phyloP scores from a whole-genome alignment of 2,888 invertebrate species.

The Drosophila eohydei region DNA sequence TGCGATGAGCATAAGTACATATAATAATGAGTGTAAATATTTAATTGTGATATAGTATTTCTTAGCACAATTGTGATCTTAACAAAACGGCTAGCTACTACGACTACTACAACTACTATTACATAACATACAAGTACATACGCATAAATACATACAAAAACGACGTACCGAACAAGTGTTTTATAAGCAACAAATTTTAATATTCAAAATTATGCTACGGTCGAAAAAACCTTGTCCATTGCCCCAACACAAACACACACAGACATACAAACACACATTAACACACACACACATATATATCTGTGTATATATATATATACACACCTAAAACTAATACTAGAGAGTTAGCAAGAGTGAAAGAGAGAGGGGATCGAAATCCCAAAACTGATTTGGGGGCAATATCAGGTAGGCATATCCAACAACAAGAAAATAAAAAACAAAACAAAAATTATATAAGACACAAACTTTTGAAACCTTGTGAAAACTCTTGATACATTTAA shows the following conservation, averaged over 20 bases:
- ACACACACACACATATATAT: slow-evolving; percentile 22
- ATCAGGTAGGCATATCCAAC: slow-evolving; percentile 54
- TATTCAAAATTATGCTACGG: slow-evolving; percentile 31
- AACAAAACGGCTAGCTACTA: slow-evolving; percentile 77
- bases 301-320: neutral
- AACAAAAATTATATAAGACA: slow-evolving; percentile 9
- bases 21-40: slow-evolving; percentile 74
- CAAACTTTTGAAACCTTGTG: slow-evolving; percentile 35
- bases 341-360: slow-evolving; percentile 6
- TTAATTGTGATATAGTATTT: slow-evolving; percentile 81
- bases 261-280: slow-evolving; percentile 13
- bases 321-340: slow-evolving; percentile 29
- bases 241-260: slow-evolving; percentile 27
- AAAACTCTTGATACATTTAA: slow-evolving; percentile 52
- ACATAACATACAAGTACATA: slow-evolving; percentile 32
- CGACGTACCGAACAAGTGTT: slow-evolving; percentile 41
- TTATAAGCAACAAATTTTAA: slow-evolving; percentile 57
- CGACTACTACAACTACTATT: slow-evolving; percentile 61
- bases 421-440: neutral
- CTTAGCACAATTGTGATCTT: slow-evolving; percentile 79
- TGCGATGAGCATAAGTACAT: slow-evolving; percentile 53
- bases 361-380: slow-evolving; percentile 4
- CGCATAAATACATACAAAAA: slow-evolving; percentile 16
- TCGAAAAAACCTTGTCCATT: slow-evolving; percentile 37
- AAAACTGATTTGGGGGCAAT: slow-evolving; percentile 33